Evolutionary conservation across 1,140 invertebrate species (phyloP), one percentile per base, ranked within the genome.

Genomic region (Listronotus bonariensis): DNA sequence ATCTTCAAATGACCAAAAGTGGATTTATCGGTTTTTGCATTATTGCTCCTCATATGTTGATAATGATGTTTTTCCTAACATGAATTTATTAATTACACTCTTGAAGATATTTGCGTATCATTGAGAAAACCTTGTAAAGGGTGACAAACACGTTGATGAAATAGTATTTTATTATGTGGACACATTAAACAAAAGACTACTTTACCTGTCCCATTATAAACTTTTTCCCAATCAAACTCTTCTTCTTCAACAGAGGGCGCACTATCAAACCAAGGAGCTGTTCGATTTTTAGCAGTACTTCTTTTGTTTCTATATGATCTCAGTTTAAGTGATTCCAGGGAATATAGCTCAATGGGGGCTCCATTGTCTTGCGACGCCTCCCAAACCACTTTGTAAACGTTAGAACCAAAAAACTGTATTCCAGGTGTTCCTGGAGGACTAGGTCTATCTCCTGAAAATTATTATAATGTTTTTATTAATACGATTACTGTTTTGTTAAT

Each of bases 181-280:
- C n/a, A n/a, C n/a, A n/a, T n/a, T 53, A 42, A 66, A 54, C 51
- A 63, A 49, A 31, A 62, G 63, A 34, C 9, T 26, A 7, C 0
- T 26, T 78, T 79, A 84, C 88, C 85, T 34, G 88, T 89, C 51
- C 91, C 93, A 77, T 95, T 96, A 74, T 94, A 95, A 31, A 89
- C 86, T 6, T 87, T 73, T 40, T 82, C 82, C 86, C 93, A 93
- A 11, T 85, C 69, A 34, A 61, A 56, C 36, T 70, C 68, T 48
- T 73, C 81, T 61, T 86, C 83, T 54, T 81, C 80, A 14, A 83
- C 67, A 15, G 73, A 71, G 4, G 81, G 73, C 1, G 73, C 70
- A 55, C 61, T 76, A 31, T 74, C 57, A 55, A 70, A 75, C 60
- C 71, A 77, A n/a, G n/a, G n/a, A 10, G 71, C 71, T 10, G 71